A percentile compares a stretch with the other conserved stretches of the same genome.
phyloP scores from a whole-genome alignment of 2,888 invertebrate species.

The Meta bourneti region DNA sequence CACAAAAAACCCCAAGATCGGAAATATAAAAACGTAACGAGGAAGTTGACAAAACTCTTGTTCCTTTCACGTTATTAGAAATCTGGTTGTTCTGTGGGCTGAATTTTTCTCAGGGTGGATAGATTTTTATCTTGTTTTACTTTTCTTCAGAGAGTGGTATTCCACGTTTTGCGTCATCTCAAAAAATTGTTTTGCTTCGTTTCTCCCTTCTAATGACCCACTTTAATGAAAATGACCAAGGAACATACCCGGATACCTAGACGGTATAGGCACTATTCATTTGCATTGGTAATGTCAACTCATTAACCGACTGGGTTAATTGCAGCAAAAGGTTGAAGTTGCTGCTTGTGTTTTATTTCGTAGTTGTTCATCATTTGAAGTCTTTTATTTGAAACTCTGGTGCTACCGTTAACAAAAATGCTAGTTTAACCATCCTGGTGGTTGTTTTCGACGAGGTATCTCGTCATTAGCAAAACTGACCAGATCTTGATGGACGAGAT shows the following conservation, averaged over 20 bases:
- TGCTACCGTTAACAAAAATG: too few relatives aligned
- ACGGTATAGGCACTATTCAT: background rate
- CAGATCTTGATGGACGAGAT: too few relatives aligned
- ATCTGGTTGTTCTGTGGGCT: background rate
- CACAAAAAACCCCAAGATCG: background rate
- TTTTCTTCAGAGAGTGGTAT: background rate
- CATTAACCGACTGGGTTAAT: background rate
- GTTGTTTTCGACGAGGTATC: too few relatives aligned
- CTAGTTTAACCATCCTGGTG: too few relatives aligned
- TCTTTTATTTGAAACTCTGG: too few relatives aligned
- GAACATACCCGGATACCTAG: constrained; percentile 10
- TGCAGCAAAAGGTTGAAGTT: too few relatives aligned
- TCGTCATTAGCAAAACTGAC: too few relatives aligned
- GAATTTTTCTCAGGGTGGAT: background rate
- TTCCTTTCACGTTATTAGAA: background rate
- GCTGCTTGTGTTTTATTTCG: too few relatives aligned
- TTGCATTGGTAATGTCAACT: background rate
- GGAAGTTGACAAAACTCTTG: background rate
- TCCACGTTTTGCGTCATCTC: background rate
- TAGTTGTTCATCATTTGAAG: too few relatives aligned
- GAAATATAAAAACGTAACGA: background rate
- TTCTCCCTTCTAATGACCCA: constrained; percentile 20
- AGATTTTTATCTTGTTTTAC: background rate
- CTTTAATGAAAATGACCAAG: constrained; percentile 4
- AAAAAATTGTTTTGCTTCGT: background rate